Evolutionary conservation across 1,140 invertebrate genomes (phyloP).

Genomic region (Tetramorium alpestre): DNA sequence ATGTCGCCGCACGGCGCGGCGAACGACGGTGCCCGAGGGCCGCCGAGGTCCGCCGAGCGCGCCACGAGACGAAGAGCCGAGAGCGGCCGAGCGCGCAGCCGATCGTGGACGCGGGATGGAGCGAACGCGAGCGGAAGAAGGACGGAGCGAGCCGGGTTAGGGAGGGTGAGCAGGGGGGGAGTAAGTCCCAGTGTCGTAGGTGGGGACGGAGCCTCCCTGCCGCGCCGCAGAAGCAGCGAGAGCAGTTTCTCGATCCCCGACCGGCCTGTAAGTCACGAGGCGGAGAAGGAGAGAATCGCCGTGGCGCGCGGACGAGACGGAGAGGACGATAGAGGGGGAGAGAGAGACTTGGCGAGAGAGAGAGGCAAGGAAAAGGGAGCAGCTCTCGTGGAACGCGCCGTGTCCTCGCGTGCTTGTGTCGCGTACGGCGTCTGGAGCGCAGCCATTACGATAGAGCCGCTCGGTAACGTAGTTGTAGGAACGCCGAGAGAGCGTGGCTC

Average conservation of each 20-base stretch:
- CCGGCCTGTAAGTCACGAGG: slow-evolving; percentile 60
- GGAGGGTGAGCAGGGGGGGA: slow-evolving; percentile 48
- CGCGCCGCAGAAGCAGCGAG: slow-evolving; percentile 63
- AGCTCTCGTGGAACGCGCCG: slow-evolving; percentile 63
- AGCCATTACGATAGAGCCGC: slow-evolving; percentile 72
- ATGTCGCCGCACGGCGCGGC: slow-evolving; percentile 31
- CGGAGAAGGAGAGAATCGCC: slow-evolving; percentile 3
- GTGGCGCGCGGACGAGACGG: slow-evolving; percentile 22
- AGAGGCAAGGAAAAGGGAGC: slow-evolving; percentile 67
- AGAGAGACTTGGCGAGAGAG: neutral
- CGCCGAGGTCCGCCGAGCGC: slow-evolving; percentile 43
- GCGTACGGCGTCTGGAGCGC: slow-evolving; percentile 71
- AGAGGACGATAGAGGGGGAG: slow-evolving; percentile 17
- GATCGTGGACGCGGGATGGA: neutral
- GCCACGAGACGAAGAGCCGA: slow-evolving; percentile 23
- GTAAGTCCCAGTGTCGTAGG: slow-evolving; percentile 45
- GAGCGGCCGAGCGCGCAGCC: slow-evolving; percentile 32
- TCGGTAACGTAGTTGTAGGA: slow-evolving; percentile 31
- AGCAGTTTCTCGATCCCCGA: slow-evolving; percentile 72
- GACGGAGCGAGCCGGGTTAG: neutral
- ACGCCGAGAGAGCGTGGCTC: neutral
- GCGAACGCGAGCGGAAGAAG: slow-evolving; percentile 30
- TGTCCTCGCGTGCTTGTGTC: slow-evolving; percentile 74
- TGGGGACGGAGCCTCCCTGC: slow-evolving; percentile 73
- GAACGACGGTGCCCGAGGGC: slow-evolving; percentile 48